Percentiles rank a stretch among this genome's conserved stretches.
Conservation (phyloP, 2,888 invertebrate genomes). For the Pardosa pseudoannulata region DNA sequence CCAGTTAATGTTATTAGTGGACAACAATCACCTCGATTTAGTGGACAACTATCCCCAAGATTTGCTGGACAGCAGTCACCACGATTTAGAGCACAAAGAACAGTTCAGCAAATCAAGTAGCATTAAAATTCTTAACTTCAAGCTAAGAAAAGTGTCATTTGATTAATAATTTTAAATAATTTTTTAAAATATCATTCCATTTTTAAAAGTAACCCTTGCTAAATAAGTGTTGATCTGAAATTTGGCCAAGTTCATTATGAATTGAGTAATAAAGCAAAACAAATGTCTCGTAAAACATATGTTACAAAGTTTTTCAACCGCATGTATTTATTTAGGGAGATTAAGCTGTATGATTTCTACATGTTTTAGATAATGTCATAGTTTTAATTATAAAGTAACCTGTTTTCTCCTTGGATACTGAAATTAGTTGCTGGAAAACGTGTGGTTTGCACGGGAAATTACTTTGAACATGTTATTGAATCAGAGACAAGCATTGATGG, state of each 20-base stretch:
- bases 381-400: conserved; percentile 65
- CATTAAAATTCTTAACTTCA: no score
- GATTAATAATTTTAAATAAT: no score
- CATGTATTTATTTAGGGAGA: conserved; percentile 52
- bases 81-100: neutral
- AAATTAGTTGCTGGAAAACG: conserved; percentile 48
- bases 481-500: conserved; percentile 56
- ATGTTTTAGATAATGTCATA: conserved; percentile 62
- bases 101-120: neutral
- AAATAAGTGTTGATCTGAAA: conserved; percentile 47
- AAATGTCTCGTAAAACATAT: conserved; percentile 43
- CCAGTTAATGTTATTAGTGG: conserved; percentile 20
- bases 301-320: conserved; percentile 41
- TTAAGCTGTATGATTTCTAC: conserved; percentile 56
- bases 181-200: no score
- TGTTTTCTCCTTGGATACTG: conserved; percentile 60
- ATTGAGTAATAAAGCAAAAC: conserved; percentile 63
- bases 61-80: conserved; percentile 18
- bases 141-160: no score
- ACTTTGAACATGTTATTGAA: conserved; percentile 49
- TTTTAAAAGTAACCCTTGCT: no score
- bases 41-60: no score
- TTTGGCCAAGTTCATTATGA: conserved; percentile 66
- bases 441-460: conserved; percentile 64
- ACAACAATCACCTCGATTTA: conserved; percentile 4